Conservation (phyloP, 1,140 invertebrate genomes). For the Orussus abietinus region DNA sequence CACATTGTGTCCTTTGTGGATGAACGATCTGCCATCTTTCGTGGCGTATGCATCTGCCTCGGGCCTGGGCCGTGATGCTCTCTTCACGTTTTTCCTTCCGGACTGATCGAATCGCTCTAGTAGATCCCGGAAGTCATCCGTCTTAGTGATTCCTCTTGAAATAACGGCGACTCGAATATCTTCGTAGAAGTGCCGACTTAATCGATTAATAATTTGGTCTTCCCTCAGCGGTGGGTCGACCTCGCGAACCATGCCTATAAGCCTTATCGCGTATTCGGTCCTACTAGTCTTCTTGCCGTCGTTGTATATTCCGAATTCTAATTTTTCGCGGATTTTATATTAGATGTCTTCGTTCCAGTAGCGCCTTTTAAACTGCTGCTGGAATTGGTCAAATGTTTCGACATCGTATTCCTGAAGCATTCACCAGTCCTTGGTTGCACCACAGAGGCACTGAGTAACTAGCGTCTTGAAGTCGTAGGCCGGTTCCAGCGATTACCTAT, state of each 20-base stretch:
- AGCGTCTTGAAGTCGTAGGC: too few species aligned
- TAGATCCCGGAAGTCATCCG: background rate
- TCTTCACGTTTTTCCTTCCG: background rate
- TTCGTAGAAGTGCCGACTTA: conserved; percentile 2
- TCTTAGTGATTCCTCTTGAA: background rate
- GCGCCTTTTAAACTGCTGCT: background rate
- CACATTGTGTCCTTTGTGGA: background rate
- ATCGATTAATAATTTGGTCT: background rate
- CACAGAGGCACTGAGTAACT: too few species aligned
- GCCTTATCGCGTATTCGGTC: background rate
- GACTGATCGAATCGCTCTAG: conserved; percentile 9
- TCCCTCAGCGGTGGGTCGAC: background rate
- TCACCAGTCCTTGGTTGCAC: too few species aligned
- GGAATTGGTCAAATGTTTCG: too few species aligned
- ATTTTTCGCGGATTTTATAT: background rate
- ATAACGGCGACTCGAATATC: background rate
- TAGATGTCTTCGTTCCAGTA: conserved; percentile 7
- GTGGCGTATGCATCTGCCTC: too few species aligned
- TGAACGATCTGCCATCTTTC: background rate
- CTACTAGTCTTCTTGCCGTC: background rate
- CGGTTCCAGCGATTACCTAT: too few species aligned
- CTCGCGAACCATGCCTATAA: conserved; percentile 2
- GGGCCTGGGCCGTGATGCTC: too few species aligned
- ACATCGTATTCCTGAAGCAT: too few species aligned
- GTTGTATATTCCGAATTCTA: conserved; percentile 2